Conservation (phyloP, 2,113 vertebrate species). For the Gallinago jamesoni region DNA sequence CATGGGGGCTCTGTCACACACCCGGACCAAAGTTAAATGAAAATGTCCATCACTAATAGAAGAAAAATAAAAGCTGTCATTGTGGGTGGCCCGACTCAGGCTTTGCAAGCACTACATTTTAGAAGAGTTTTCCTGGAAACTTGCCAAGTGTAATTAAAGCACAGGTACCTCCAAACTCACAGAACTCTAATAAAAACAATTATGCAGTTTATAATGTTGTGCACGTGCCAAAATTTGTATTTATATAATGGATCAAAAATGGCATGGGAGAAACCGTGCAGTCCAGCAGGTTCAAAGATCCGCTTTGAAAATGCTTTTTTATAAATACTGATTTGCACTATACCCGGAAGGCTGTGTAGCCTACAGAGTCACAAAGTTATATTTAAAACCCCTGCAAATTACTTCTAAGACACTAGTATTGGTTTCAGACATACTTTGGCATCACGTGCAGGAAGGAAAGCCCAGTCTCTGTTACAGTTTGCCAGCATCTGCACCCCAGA, state of each 20-base stretch:
- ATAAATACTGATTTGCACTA: conserved; percentile 10
- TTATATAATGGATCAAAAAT: conserved; percentile 59
- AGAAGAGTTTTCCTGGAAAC: conserved; percentile 64
- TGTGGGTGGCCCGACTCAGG: conserved; percentile 64
- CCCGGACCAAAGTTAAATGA: conserved; percentile 47
- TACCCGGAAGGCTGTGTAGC: background rate
- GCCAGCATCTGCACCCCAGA: conserved; percentile 60
- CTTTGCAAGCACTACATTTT: conserved; percentile 58
- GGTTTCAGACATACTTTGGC: conserved; percentile 41
- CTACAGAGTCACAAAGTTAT: conserved; percentile 6
- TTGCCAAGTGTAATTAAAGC: conserved; percentile 66
- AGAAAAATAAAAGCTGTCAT: conserved; percentile 63
- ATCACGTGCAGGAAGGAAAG: conserved; percentile 34
- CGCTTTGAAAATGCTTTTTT: conserved; percentile 47
- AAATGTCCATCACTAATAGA: conserved; percentile 63
- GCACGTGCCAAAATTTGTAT: conserved; percentile 58
- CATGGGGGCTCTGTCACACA: conserved; percentile 18
- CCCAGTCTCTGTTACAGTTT: conserved; percentile 12
- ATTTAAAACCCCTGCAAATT: conserved; percentile 38
- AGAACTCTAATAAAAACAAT: conserved; percentile 71
- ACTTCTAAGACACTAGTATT: conserved; percentile 25
- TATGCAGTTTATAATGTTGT: conserved; percentile 52
- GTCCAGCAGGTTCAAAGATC: conserved; percentile 55
- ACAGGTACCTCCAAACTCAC: conserved; percentile 71
- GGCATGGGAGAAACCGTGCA: background rate